A percentile compares a stretch with the other conserved stretches of the same genome.
phyloP scores from a whole-genome alignment of 1,140 invertebrate genomes.

The Achatina immaculata region DNA sequence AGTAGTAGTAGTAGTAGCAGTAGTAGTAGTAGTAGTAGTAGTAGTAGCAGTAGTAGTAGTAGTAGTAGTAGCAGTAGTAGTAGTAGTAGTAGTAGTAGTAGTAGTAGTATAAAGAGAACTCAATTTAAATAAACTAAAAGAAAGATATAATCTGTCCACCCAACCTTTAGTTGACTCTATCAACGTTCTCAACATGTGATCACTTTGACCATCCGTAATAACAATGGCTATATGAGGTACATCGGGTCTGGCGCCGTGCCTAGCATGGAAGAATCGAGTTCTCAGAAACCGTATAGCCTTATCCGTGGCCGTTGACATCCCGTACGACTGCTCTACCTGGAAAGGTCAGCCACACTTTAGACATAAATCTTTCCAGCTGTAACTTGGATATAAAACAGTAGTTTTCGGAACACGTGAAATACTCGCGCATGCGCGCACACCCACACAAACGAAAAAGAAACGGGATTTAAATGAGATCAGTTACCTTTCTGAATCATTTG shows the following conservation, averaged over 20 bases:
- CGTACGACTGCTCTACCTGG: slow-evolving; percentile 12
- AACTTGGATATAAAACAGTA: no score
- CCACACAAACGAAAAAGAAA: no score
- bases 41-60: slow-evolving; percentile 32
- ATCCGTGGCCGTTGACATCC: slow-evolving; percentile 38
- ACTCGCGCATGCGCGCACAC: no score
- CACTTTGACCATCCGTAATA: slow-evolving; percentile 61
- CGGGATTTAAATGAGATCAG: no score
- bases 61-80: slow-evolving; percentile 26
- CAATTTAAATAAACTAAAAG: neutral
- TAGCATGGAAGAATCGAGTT: slow-evolving; percentile 45
- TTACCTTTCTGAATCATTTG: no score
- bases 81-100: slow-evolving; percentile 26
- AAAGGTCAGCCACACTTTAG: no score
- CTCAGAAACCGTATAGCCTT: slow-evolving; percentile 48
- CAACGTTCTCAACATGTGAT: slow-evolving; percentile 50
- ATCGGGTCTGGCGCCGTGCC: slow-evolving; percentile 45
- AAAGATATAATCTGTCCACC: neutral
- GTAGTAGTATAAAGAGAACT: neutral
- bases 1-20: slow-evolving; percentile 34
- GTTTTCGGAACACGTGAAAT: no score
- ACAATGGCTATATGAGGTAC: slow-evolving; percentile 57
- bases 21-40: slow-evolving; percentile 33
- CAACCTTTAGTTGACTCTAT: slow-evolving; percentile 46
- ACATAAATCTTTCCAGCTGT: no score